These are phyloP conservation scores for Pharmacophagus antenor DNA, from an alignment of 2,888 invertebrate genomes.

Conservation along the genomic window DNA sequence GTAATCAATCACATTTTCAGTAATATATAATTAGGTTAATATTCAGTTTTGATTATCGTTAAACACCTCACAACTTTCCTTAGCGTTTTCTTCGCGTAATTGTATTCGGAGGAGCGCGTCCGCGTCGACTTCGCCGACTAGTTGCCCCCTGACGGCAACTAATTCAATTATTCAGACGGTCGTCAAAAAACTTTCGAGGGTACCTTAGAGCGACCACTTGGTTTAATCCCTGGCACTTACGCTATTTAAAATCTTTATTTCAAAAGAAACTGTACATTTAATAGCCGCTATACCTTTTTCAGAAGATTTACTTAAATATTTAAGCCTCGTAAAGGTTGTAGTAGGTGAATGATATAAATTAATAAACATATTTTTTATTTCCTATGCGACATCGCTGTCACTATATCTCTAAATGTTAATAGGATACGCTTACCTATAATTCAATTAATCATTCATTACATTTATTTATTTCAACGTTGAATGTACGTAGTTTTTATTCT, in stretches of 20 bases:
- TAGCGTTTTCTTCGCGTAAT: slow-evolving; percentile 19
- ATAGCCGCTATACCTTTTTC: neutral
- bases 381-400: too few species aligned
- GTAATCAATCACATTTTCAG: neutral
- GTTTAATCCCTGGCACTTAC: slow-evolving; percentile 52
- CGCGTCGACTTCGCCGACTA: slow-evolving; percentile 42
- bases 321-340: neutral
- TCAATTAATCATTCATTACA: too few species aligned
- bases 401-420: too few species aligned
- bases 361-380: too few species aligned
- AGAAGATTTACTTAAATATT: neutral
- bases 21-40: neutral
- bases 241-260: slow-evolving; percentile 34
- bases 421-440: too few species aligned
- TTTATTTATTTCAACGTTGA: too few species aligned
- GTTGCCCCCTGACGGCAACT: slow-evolving; percentile 50
- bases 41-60: slow-evolving; percentile 5
- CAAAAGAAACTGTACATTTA: slow-evolving; percentile 24
- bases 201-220: slow-evolving; percentile 54
- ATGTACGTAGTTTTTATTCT: too few species aligned
- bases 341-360: too few species aligned
- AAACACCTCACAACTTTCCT: slow-evolving; percentile 29
- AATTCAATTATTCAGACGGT: slow-evolving; percentile 69
- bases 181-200: slow-evolving; percentile 62
- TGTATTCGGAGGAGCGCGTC: slow-evolving; percentile 12